Base-by-base conservation (phyloP, 2,113 vertebrate species). In the Solea senegalensis region DNA sequence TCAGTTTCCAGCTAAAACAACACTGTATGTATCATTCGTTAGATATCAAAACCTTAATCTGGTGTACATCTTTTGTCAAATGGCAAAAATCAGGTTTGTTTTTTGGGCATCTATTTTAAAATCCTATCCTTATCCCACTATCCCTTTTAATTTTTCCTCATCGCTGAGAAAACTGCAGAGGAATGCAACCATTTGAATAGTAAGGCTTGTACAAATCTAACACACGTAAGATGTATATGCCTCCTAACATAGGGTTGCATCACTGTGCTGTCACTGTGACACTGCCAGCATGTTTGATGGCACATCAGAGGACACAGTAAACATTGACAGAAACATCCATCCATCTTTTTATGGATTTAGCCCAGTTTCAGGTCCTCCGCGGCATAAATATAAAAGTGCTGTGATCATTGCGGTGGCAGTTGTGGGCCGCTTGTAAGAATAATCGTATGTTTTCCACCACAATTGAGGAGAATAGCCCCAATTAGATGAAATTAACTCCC, bases 301-400 rank as follows among this genome's bases (percentile, higher is more conserved):
- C 82, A 82, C 76, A 80, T 80, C 83, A 80, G 81, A 81, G 72
- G 72, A 79, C 68, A 58, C 77, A 27, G 80, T 65, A 85, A 86
- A 89, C 82, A 76, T 51, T 63, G 84, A 86, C 74, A 81, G 63
- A 84, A 81, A 76, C 82, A 77, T 89, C 78, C 61, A 70, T 81
- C 88, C 75, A 68, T 49, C 65, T 69, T 78, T 83, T 60, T 68
- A 68, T 75, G 51, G 74, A 82, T 85, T 74, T 34, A 75, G 61
- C 53, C 59, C 48, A 9, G 63, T 76, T 84, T 34, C 60, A 15
- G 70, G 76, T 51, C 56, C 56, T 27, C 0, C 43, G 34, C 83
- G 72, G 79, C 80, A 61, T 80, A 66, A 80, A 77, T 74, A 67
- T 62, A 55, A 76, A 55, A 21, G n/a, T 8, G 44, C 28, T 1